These are phyloP conservation scores for Calcarius lapponicus DNA, from an alignment of 2,797 vertebrate genomes.

Conservation along the genomic window DNA sequence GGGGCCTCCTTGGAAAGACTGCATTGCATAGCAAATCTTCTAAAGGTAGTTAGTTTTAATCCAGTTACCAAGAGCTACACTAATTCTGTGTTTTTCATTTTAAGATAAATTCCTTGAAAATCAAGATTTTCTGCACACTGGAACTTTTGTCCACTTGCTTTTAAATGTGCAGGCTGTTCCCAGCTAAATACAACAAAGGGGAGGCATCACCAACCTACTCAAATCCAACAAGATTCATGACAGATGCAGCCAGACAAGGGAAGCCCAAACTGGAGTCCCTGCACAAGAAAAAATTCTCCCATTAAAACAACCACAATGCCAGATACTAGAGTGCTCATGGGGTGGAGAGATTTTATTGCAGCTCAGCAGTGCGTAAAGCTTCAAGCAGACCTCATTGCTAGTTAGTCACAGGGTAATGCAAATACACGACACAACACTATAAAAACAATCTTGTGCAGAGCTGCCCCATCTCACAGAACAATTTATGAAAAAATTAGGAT, in stretches of 20 bases:
- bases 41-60: neutral
- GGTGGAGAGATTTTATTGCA: neutral
- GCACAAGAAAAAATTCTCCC: neutral
- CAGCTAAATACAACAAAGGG: neutral
- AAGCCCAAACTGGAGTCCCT: neutral
- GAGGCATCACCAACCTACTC: neutral
- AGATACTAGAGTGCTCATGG: neutral
- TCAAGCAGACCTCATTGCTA: neutral
- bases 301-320: neutral
- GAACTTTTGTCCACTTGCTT: neutral
- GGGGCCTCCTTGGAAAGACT: neutral
- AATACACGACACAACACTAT: neutral
- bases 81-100: neutral
- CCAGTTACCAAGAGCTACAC: neutral
- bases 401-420: conserved; percentile 22
- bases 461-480: neutral
- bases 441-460: conserved; percentile 7
- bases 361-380: neutral
- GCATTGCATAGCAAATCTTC: neutral
- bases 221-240: neutral
- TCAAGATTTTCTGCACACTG: neutral
- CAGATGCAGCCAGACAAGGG: neutral
- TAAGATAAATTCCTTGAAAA: neutral
- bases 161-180: neutral
- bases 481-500: conserved; percentile 13